These are phyloP conservation scores for Pediacus dermestoides DNA, from an alignment of 2,888 invertebrate species.

Conservation along the genomic window DNA sequence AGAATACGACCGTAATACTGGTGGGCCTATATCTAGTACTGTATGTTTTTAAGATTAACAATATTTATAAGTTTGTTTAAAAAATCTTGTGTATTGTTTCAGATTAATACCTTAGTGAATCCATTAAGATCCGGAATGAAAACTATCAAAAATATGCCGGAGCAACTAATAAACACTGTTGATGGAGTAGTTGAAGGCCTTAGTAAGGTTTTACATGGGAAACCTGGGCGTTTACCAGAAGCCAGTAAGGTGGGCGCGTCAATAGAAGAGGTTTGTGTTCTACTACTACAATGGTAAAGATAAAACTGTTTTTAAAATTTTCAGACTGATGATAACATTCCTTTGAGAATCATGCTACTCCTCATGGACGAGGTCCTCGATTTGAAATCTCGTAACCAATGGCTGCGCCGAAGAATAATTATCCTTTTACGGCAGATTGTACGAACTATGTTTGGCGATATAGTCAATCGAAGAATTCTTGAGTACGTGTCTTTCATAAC, in stretches of 20 bases:
- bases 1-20: slow-evolving; percentile 64
- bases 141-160: slow-evolving; percentile 84
- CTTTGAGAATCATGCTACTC: slow-evolving; percentile 72
- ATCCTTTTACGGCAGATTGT: slow-evolving; percentile 73
- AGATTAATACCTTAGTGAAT: slow-evolving; percentile 51
- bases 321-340: slow-evolving; percentile 69
- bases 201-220: slow-evolving; percentile 70
- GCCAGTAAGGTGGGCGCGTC: slow-evolving; percentile 49
- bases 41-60: slow-evolving; percentile 42
- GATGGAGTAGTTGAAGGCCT: slow-evolving; percentile 80
- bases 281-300: too few relatives aligned
- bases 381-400: slow-evolving; percentile 74
- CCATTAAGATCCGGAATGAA: slow-evolving; percentile 81
- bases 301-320: too few relatives aligned
- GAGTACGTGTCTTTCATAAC: slow-evolving; percentile 84
- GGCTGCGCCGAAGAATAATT: slow-evolving; percentile 74
- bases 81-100: slow-evolving; percentile 18
- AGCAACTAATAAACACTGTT: slow-evolving; percentile 79
- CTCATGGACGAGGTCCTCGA: slow-evolving; percentile 85
- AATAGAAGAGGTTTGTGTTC: slow-evolving; percentile 55
- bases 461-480: slow-evolving; percentile 80
- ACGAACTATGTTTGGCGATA: slow-evolving; percentile 76
- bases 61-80: slow-evolving; percentile 5
- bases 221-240: slow-evolving; percentile 47
- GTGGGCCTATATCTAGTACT: slow-evolving; percentile 58